Percentiles rank a stretch among this genome's conserved stretches.
Conservation (phyloP, 1,140 invertebrate genomes). For the Matsumurasca onukii region DNA sequence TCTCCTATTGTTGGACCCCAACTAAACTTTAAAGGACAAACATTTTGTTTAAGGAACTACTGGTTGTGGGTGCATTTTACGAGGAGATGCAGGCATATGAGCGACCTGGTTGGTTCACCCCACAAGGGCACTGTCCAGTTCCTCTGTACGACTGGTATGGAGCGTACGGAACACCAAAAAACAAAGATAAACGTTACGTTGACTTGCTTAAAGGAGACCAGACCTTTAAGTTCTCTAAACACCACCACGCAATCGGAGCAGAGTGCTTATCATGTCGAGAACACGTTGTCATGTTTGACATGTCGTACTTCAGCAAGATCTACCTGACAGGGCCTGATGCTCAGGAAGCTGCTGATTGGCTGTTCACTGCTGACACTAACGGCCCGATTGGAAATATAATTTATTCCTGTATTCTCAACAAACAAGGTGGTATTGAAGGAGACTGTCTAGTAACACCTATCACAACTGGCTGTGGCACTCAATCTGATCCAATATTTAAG, state of each 20-base stretch:
- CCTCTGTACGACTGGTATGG: slow-evolving; percentile 82
- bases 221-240: slow-evolving; percentile 76
- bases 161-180: slow-evolving; percentile 64
- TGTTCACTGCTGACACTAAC: slow-evolving; percentile 75
- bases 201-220: slow-evolving; percentile 70
- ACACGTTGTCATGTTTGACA: slow-evolving; percentile 78
- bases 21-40: no score
- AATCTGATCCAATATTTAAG: slow-evolving; percentile 76
- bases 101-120: slow-evolving; percentile 72
- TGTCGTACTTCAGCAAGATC: slow-evolving; percentile 87
- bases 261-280: slow-evolving; percentile 77
- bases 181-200: slow-evolving; percentile 66
- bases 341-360: slow-evolving; percentile 73
- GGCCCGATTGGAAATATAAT: slow-evolving; percentile 64
- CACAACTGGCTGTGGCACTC: slow-evolving; percentile 62
- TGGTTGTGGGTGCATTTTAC: slow-evolving; percentile 76
- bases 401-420: slow-evolving; percentile 80
- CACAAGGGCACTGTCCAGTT: slow-evolving; percentile 53
- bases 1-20: no score
- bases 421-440: slow-evolving; percentile 75
- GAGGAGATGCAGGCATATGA: slow-evolving; percentile 86
- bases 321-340: slow-evolving; percentile 80
- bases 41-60: slow-evolving; percentile 61
- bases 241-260: slow-evolving; percentile 74
- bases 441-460: slow-evolving; percentile 78